phyloP scores from a whole-genome alignment of 2,113 vertebrate genomes.

The Helogale parvula region DNA sequence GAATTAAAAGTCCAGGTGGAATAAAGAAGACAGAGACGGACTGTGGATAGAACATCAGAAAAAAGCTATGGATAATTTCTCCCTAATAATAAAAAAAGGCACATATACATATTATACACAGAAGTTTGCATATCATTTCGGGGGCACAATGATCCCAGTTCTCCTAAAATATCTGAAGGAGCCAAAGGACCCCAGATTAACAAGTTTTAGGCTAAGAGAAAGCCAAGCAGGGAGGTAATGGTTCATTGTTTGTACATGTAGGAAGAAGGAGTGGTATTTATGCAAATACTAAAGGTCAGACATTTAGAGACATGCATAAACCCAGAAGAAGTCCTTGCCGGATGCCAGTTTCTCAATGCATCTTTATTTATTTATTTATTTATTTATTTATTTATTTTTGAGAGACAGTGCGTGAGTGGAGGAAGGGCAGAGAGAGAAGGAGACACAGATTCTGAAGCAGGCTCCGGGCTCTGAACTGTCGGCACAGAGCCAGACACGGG shows the following conservation, averaged over 20 bases:
- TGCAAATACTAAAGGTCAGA: background rate
- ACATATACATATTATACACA: background rate
- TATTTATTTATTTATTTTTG: too few species aligned
- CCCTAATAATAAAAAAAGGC: background rate
- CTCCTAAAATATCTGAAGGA: background rate
- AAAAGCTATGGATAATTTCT: background rate
- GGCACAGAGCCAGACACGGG: too few species aligned
- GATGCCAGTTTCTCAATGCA: background rate
- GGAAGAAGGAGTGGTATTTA: background rate
- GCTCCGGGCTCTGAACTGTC: too few species aligned
- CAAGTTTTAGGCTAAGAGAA: background rate
- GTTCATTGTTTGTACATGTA: background rate
- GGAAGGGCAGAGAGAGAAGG: too few species aligned
- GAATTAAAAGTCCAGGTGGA: background rate
- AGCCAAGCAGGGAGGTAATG: background rate
- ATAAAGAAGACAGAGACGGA: conserved; percentile 7
- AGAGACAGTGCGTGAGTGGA: too few species aligned
- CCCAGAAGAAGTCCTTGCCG: background rate
- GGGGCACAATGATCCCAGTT: background rate
- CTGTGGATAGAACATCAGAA: background rate
- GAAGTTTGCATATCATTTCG: background rate
- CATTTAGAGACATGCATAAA: background rate
- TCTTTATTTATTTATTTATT: too few species aligned
- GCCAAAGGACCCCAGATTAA: background rate
- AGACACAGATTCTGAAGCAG: too few species aligned